These are phyloP conservation scores for Pterophyllum scalare DNA, from an alignment of 2,113 vertebrate species.

Conservation along the genomic window DNA sequence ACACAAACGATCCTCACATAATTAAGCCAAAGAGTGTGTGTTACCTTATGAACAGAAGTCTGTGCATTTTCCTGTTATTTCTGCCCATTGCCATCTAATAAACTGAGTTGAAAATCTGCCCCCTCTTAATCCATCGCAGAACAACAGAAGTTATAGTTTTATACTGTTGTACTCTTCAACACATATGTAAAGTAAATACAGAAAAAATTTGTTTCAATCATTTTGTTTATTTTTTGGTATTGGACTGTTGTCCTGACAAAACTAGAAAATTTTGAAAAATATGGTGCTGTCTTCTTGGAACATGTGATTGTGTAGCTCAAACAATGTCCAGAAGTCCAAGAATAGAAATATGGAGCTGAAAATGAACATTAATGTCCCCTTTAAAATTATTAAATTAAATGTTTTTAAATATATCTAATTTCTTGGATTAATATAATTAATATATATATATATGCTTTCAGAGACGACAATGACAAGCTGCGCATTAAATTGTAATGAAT, in stretches of 20 bases:
- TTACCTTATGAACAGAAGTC: background rate
- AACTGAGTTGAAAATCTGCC: background rate
- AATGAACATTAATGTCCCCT: too few relatives aligned
- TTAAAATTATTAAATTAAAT: background rate
- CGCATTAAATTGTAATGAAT: constrained; percentile 22
- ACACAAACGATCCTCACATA: background rate
- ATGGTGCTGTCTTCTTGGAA: too few relatives aligned
- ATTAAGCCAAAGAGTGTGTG: background rate
- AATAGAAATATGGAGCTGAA: background rate
- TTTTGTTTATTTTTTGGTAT: background rate
- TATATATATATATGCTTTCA: background rate
- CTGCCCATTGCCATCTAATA: background rate
- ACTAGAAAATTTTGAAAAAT: background rate
- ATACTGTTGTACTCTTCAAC: background rate
- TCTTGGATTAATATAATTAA: background rate
- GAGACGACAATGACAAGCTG: background rate
- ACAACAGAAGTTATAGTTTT: background rate
- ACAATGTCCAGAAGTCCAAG: background rate
- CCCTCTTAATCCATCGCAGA: background rate
- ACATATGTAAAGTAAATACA: rapidly evolving
- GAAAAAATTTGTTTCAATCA: background rate
- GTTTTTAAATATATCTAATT: too few relatives aligned
- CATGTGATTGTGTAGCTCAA: too few relatives aligned
- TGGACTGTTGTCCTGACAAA: background rate
- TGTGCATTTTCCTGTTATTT: background rate